Conservation (phyloP, 1,140 invertebrate genomes). For the Macrotrachela quadricornifera region DNA sequence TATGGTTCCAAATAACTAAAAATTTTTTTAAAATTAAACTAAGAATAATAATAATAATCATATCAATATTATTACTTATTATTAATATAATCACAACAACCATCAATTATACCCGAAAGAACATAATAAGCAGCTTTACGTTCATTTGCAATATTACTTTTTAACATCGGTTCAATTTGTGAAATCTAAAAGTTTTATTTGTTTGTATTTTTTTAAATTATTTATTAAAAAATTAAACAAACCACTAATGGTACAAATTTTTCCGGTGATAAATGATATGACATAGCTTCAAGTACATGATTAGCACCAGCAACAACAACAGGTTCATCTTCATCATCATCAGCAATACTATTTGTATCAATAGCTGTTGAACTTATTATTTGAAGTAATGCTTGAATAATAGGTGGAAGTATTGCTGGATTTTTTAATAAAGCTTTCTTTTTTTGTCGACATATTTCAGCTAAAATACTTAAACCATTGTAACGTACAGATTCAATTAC, state of each 20-base stretch:
- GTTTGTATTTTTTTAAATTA: too few species aligned
- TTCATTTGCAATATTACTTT: conserved; percentile 35
- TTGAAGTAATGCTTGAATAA: too few species aligned
- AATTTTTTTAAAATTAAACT: neutral
- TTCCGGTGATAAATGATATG: conserved; percentile 50
- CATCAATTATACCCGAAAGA: conserved; percentile 53
- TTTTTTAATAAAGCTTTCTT: too few species aligned
- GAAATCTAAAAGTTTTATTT: conserved; percentile 38
- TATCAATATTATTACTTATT: conserved; percentile 33
- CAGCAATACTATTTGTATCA: too few species aligned
- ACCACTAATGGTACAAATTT: conserved; percentile 49
- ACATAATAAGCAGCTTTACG: conserved; percentile 49
- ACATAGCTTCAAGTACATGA: conserved; percentile 47
- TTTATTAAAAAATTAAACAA: conserved; percentile 16
- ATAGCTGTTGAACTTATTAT: too few species aligned
- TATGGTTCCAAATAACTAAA: conserved; percentile 38
- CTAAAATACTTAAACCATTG: too few species aligned
- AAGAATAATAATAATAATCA: neutral
- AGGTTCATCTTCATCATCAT: too few species aligned
- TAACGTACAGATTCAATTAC: too few species aligned
- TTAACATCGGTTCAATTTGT: conserved; percentile 40
- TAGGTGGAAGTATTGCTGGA: too few species aligned
- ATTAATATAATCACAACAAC: conserved; percentile 51
- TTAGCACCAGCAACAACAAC: conserved; percentile 4
- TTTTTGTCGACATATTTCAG: too few species aligned